Percentiles rank a stretch among this genome's conserved stretches.
These are phyloP conservation scores for Agapornis canus DNA, from an alignment of 2,797 vertebrate genomes.

Conservation along the genomic window DNA sequence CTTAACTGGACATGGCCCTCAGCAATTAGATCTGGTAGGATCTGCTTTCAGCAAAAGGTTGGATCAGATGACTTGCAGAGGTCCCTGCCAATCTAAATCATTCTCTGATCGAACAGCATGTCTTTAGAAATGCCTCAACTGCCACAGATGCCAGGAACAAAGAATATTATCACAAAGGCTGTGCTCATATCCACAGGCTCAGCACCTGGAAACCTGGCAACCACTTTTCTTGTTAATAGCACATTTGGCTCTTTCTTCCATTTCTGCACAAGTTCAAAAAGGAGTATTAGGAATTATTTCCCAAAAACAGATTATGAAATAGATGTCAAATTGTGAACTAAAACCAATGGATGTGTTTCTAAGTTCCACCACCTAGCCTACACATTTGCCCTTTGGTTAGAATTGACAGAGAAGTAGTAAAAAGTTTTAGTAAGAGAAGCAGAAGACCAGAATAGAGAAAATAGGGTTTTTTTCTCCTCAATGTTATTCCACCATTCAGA, in stretches of 20 bases:
- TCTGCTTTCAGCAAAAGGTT: not conserved
- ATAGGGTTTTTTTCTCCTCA: not conserved
- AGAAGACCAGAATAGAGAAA: not conserved
- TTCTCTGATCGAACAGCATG: not conserved
- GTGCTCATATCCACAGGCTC: not conserved
- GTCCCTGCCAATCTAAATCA: not conserved
- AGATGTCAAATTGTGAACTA: not conserved
- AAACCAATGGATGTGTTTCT: not conserved
- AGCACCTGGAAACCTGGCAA: not conserved
- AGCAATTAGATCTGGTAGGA: not conserved
- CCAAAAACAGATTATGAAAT: not conserved
- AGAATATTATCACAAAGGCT: not conserved
- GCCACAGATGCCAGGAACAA: not conserved
- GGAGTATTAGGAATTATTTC: not conserved
- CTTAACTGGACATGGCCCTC: not conserved
- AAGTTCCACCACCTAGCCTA: not conserved
- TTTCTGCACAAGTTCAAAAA: not conserved
- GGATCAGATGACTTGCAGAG: slow-evolving; percentile 5
- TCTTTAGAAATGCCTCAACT: not conserved
- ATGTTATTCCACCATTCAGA: not conserved
- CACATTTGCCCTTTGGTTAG: not conserved
- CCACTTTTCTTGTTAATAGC: not conserved
- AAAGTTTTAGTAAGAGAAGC: not conserved
- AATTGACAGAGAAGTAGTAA: not conserved
- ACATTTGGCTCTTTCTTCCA: not conserved